Conservation (phyloP, 2,113 vertebrate genomes). For the Salvelinus sp. region DNA sequence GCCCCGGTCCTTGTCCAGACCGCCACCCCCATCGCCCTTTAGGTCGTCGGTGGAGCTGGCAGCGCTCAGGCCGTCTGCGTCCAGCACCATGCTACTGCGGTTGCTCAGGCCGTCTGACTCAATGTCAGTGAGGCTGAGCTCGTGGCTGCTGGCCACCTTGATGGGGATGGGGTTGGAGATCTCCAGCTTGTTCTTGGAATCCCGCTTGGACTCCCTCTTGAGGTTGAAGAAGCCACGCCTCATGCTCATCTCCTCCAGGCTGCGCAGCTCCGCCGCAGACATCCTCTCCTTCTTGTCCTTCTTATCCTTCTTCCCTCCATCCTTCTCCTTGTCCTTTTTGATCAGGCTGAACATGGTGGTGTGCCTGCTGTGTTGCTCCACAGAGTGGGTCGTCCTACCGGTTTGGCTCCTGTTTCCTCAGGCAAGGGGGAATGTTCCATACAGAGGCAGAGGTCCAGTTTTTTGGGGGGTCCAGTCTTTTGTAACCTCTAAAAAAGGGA, state of each 20-base stretch:
- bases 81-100: slow-evolving; percentile 76
- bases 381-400: slow-evolving; percentile 22
- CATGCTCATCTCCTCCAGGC: slow-evolving; percentile 93
- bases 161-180: slow-evolving; percentile 95
- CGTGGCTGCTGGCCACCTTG: slow-evolving; percentile 84
- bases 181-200: slow-evolving; percentile 84
- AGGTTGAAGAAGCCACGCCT: slow-evolving; percentile 92
- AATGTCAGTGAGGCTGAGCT: slow-evolving; percentile 82
- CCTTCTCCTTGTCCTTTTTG: slow-evolving; percentile 82
- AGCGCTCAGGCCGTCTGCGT: slow-evolving; percentile 76
- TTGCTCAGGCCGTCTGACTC: slow-evolving; percentile 76
- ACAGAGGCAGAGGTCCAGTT: slow-evolving; percentile 30
- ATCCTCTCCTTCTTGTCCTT: slow-evolving; percentile 96
- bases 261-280: slow-evolving; percentile 90
- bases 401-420: slow-evolving; percentile 33
- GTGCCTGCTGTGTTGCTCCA: slow-evolving; percentile 15
- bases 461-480: slow-evolving; percentile 22
- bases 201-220: slow-evolving; percentile 85
- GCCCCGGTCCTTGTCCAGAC: slow-evolving; percentile 64
- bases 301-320: slow-evolving; percentile 85
- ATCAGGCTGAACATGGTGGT: slow-evolving; percentile 84
- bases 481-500: slow-evolving; percentile 29
- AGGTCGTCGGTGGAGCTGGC: slow-evolving; percentile 81
- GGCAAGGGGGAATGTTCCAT: slow-evolving; percentile 43
- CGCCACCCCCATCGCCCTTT: slow-evolving; percentile 45